A percentile compares a stretch with the other conserved stretches of the same genome.
phyloP scores from a whole-genome alignment of 1,140 invertebrate species.

The Drosophila sturtevanti region DNA sequence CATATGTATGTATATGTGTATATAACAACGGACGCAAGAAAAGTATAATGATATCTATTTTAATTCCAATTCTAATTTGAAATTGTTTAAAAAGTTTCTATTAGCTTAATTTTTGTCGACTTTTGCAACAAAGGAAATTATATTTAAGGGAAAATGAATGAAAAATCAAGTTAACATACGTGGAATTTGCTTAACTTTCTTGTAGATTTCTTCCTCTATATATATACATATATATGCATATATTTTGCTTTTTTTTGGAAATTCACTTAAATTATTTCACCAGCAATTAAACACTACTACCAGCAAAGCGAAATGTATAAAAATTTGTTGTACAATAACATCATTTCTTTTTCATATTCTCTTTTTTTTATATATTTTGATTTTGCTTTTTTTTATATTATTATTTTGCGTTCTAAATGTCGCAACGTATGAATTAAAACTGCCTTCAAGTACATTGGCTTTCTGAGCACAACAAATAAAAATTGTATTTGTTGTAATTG shows the following conservation, averaged over 20 bases:
- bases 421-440: conserved; percentile 55
- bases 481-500: conserved; percentile 5
- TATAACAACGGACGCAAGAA: too few species aligned
- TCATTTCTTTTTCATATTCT: background rate
- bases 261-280: conserved; percentile 1
- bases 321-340: conserved; percentile 4
- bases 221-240: too few species aligned
- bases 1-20: too few species aligned
- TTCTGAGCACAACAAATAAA: conserved; percentile 30
- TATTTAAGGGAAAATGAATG: background rate
- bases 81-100: too few species aligned
- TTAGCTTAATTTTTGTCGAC: conserved; percentile 12
- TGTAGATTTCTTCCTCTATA: too few species aligned
- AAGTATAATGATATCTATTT: too few species aligned
- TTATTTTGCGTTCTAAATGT: conserved; percentile 43
- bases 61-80: too few species aligned
- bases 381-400: conserved; percentile 28
- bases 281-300: background rate
- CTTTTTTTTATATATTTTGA: conserved; percentile 5
- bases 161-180: background rate
- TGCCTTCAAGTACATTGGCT: conserved; percentile 67
- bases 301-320: background rate
- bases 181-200: background rate
- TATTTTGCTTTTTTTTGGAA: conserved; percentile 33
- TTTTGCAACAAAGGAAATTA: background rate